Percentiles rank a stretch among this genome's conserved stretches.
phyloP scores from a whole-genome alignment of 2,113 vertebrate species.

The Nyctereutes procyonoides region DNA sequence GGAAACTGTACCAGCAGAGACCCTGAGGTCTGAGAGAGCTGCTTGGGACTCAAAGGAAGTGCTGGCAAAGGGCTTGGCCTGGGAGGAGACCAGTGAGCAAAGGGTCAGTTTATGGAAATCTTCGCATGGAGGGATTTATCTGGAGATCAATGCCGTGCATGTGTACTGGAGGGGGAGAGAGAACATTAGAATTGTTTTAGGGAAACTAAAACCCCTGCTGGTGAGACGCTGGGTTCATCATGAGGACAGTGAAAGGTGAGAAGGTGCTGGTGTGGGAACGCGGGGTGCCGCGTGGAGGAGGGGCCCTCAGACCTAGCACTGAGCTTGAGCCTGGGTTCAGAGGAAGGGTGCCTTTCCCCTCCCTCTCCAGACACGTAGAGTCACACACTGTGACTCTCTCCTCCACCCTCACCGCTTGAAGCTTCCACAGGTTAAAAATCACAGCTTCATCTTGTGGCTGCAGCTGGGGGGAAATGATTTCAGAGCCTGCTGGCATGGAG shows the following conservation, averaged over 20 bases:
- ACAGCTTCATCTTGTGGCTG: conserved; percentile 44
- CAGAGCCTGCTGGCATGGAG: conserved; percentile 63
- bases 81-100: not conserved
- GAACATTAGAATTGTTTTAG: not conserved
- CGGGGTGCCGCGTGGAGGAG: accelerated
- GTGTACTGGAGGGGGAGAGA: not conserved
- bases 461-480: conserved; percentile 71
- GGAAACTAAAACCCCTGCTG: not conserved
- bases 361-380: not conserved
- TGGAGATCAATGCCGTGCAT: not conserved
- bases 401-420: not conserved
- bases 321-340: not conserved
- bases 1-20: not conserved
- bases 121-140: accelerated
- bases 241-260: not conserved
- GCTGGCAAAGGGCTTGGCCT: not conserved
- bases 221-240: not conserved
- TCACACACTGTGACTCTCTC: not conserved
- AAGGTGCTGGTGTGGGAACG: not conserved
- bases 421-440: conserved; percentile 22
- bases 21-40: not conserved
- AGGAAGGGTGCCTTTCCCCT: not conserved
- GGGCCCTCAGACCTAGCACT: accelerated
- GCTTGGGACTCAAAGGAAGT: not conserved
- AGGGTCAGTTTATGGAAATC: not conserved